phyloP scores from a whole-genome alignment of 2,113 vertebrate species.

The Stercorarius parasiticus region DNA sequence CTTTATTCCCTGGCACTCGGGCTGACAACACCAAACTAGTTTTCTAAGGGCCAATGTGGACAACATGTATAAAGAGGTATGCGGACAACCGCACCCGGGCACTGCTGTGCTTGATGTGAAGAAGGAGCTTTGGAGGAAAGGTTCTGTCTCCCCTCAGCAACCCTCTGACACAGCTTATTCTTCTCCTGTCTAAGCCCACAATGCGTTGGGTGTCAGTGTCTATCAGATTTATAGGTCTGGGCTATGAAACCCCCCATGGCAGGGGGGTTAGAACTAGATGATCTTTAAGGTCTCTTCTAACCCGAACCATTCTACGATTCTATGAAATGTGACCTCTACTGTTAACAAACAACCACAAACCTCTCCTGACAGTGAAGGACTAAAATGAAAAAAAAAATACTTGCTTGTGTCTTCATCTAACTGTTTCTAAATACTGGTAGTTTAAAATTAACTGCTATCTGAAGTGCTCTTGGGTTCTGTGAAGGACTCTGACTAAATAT shows the following conservation, averaged over 20 bases:
- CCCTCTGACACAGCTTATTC: background rate
- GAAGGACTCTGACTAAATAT: background rate
- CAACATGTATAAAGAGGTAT: accelerated
- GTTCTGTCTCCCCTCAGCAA: background rate
- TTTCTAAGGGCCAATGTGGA: background rate
- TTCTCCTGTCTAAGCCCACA: accelerated
- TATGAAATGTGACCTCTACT: background rate
- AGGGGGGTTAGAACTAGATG: too few species aligned
- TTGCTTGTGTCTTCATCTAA: background rate
- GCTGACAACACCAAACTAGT: background rate
- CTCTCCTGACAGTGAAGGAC: background rate
- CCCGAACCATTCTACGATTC: too few species aligned
- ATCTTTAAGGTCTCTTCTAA: too few species aligned
- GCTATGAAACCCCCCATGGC: background rate
- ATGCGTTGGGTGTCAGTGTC: accelerated
- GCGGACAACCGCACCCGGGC: background rate
- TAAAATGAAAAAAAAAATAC: background rate
- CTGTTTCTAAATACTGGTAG: background rate
- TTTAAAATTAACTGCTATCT: background rate
- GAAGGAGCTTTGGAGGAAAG: background rate
- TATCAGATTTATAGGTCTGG: background rate
- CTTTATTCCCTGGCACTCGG: background rate
- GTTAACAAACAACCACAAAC: accelerated
- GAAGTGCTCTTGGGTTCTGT: background rate
- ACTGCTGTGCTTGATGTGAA: background rate